Evolutionary conservation across 2,113 vertebrate species (phyloP), one percentile per base, ranked within the genome.

Genomic region (Camelus bactrianus): DNA sequence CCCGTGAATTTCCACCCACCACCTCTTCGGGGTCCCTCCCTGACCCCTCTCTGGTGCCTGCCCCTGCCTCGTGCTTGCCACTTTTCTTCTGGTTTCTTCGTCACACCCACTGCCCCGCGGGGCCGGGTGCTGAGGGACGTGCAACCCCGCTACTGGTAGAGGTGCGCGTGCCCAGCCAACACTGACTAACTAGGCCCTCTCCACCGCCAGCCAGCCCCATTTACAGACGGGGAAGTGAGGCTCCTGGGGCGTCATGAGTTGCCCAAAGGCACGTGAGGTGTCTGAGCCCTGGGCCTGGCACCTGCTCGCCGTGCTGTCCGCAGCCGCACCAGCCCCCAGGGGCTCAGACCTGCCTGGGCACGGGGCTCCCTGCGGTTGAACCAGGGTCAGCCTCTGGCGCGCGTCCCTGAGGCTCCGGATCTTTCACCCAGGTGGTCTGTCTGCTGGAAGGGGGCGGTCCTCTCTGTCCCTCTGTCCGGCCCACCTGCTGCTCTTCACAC

Each of bases 1-100:
- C 62, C 50, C n/a, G n/a, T 19, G 0, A 22, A 15, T 15, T 22
- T 28, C 22, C 67, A 30, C 46, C 17, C 1, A 0, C 1, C 8
- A 6, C 46, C 56, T 48, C 60, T 32, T 32, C 2, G 3, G 38
- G 22, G 13, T 52, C 65, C 26, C 11, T 28, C 19, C 60, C n/a
- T 13, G 26, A 26, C 10, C 56, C 58, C 35, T 35, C 28, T 26
- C 3, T 4, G 35, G 60, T 3, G 3, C 64, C 26, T 7, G 52
- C 42, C 9, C 89, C 8, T 1, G 19, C 3, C 48, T 7, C 1
- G 15, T 7, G 10, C 60, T 2, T 22, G 6, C 9, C 11, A 20
- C 15, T 56, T 28, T 28, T 15, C 19, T 14, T 70, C 32, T 84
- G 50, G 65, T 69, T 72, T 28, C 35, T n/a, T 42, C 19, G 1